Conservation (phyloP, 2,888 invertebrate genomes). For the Orchesellides sinensis region DNA sequence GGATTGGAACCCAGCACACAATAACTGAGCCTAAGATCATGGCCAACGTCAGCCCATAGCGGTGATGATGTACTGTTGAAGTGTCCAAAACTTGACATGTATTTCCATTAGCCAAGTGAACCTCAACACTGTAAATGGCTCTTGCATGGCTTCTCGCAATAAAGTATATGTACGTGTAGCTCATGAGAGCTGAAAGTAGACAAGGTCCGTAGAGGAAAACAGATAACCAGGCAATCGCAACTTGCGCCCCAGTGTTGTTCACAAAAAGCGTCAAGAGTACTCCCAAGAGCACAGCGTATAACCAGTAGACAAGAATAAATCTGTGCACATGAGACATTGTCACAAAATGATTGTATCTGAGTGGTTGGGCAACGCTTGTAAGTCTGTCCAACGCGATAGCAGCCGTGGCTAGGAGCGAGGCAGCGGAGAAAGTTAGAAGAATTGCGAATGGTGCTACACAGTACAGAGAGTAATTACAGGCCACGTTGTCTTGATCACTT, state of each 20-base stretch:
- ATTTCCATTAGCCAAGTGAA: slow-evolving; percentile 74
- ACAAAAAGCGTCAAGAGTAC: slow-evolving; percentile 65
- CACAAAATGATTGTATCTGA: slow-evolving; percentile 82
- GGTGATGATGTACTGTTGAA: slow-evolving; percentile 76
- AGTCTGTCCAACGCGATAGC: slow-evolving; percentile 82
- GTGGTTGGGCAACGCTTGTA: slow-evolving; percentile 81
- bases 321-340: slow-evolving; percentile 81
- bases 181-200: slow-evolving; percentile 80
- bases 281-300: slow-evolving; percentile 80
- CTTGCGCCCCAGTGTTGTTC: slow-evolving; percentile 62
- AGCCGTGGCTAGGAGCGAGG: slow-evolving; percentile 81
- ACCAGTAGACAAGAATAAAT: slow-evolving; percentile 81
- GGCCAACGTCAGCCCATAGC: slow-evolving; percentile 82
- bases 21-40: slow-evolving; percentile 82
- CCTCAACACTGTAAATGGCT: slow-evolving; percentile 82
- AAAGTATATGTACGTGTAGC: slow-evolving; percentile 82
- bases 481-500: slow-evolving; percentile 30
- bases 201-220: slow-evolving; percentile 81
- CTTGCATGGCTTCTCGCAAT: slow-evolving; percentile 82
- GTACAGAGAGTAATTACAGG: slow-evolving; percentile 76
- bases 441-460: slow-evolving; percentile 81
- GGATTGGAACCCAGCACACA: slow-evolving; percentile 82
- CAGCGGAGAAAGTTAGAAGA: slow-evolving; percentile 81
- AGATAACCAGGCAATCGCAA: slow-evolving; percentile 69
- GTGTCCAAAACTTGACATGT: slow-evolving; percentile 69